Base-by-base conservation (phyloP, 2,888 invertebrate genomes). In the Leptinotarsa juncta region DNA sequence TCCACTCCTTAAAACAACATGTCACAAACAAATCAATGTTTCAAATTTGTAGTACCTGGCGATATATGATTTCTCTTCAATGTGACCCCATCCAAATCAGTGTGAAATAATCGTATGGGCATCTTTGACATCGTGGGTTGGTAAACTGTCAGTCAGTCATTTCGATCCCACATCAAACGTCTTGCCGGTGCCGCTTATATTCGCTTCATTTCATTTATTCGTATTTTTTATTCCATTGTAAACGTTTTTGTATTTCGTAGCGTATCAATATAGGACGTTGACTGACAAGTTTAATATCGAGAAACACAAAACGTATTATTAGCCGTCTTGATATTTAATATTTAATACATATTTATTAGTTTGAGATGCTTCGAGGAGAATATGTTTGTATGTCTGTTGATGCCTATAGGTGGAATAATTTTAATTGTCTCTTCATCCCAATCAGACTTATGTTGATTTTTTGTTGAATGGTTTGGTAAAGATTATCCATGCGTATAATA, bases 321-420 rank as follows among this genome's bases (percentile, higher is more conserved):
- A 85, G 82, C 82, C 76, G 78, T 81, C 82, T 81, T 82, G 82
- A 83, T 82, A 82, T 84, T 73, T 84, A 85, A 85, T 84, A 82
- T 83, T 84, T 85, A 85, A 85, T 85, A 85, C 85, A 85, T 85
- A 85, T 85, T 84, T 85, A 85, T 85, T 85, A 85, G 84, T 78
- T 80, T 77, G 78, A 76, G 80, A 79, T 78, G 81, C 77, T 76
- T 60, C 70, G 55, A 70, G 77, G 73, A 67, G 70, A 71, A 60
- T 72, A 65, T 53, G 14, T 66, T 73, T 71, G 70, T 67, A 42
- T 42, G 65, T 67, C 67, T 75, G 75, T 67, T 69, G 48, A 18
- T 69, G 69, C 69, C 69, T 42, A 55, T 20, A 57, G 69, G 69
- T 32, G 74, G 71, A 62, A 77, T 75, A 60, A 67, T 66, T 74